Evolutionary conservation across 2,797 vertebrate genomes (phyloP).

Genomic region (Borostomias antarcticus): DNA sequence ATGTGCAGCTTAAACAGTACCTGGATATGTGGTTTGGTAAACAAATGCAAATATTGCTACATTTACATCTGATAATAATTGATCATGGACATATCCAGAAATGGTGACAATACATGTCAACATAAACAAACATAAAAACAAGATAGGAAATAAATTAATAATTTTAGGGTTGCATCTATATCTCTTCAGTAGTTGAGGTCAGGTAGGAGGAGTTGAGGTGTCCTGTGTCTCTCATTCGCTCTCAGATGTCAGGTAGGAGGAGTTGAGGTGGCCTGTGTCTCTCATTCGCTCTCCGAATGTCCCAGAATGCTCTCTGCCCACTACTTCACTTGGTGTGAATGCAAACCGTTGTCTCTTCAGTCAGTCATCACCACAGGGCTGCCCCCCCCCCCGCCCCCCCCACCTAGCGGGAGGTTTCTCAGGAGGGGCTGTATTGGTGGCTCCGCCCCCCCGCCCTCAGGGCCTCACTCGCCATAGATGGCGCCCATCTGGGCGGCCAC

Average conservation of each 20-base stretch:
- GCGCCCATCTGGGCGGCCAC: slow-evolving; percentile 81
- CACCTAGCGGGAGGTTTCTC: slow-evolving; percentile 44
- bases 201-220: slow-evolving; percentile 70
- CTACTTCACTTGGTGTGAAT: slow-evolving; percentile 45
- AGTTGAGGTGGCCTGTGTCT: slow-evolving; percentile 61
- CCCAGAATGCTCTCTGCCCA: slow-evolving; percentile 47
- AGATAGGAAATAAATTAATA: slow-evolving; percentile 60
- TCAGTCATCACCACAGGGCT: slow-evolving; percentile 25
- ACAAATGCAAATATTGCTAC: slow-evolving; percentile 25
- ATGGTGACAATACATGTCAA: slow-evolving; percentile 36
- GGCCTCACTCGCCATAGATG: slow-evolving; percentile 81
- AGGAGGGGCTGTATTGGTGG: slow-evolving; percentile 10
- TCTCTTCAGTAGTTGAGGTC: slow-evolving; percentile 35
- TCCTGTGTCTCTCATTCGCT: slow-evolving; percentile 41
- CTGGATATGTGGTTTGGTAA: slow-evolving; percentile 38
- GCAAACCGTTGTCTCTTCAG: slow-evolving; percentile 47
- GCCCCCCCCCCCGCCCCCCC: no score
- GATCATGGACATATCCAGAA: slow-evolving; percentile 32
- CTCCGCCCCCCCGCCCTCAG: slow-evolving; percentile 12
- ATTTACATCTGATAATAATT: slow-evolving; percentile 32
- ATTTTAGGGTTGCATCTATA: slow-evolving; percentile 51
- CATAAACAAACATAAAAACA: slow-evolving; percentile 48
- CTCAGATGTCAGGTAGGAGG: slow-evolving; percentile 65
- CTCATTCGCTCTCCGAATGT: slow-evolving; percentile 40
- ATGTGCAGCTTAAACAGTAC: slow-evolving; percentile 22